Evolutionary conservation across 1,140 invertebrate species (phyloP), one percentile per base, ranked within the genome.

Genomic region (Nebria ingens): DNA sequence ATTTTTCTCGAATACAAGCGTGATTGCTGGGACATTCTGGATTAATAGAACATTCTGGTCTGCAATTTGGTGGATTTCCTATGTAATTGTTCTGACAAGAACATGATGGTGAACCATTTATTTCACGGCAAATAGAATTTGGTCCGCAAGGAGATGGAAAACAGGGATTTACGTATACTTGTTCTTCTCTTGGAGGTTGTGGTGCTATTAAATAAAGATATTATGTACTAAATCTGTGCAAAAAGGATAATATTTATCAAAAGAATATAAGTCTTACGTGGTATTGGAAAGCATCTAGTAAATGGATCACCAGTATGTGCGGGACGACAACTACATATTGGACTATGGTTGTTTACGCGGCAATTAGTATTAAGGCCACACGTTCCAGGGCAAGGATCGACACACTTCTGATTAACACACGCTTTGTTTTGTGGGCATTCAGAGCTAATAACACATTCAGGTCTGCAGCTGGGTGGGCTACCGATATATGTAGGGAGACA

Each of bases 271-370:
- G 38, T 71, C 63, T 73, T 68, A 73, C 76, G 67, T 60, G 71
- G 79, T 76, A 77, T 69, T 42, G 67, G 61, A 53, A 78, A 75
- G 61, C 87, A 89, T 45, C 75, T 77, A 1, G 79, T 80, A 62
- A 91, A 90, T n/a, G 90, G 89, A 81, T 92, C 87, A 15, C 89
- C 89, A 2, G 80, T 78, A 55, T 78, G 81, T 12, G 81, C 77
- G 34, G 78, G 73, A 42, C 81, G 78, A 68, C 90, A 93, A 54
- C 81, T 85, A 61, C 89, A 93, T 51, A 91, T 86, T 0, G 89
- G 87, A 67, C 89, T 88, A 64, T 93, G 90, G 64, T 88, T 86
- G 50, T 84, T 79, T 1, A 91, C 86, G 62, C 84, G 79, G 59
- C 89, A 93, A 15, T 81, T 71, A 19, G 89, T 84, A 63, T 89